These are phyloP conservation scores for Apis cerana DNA, from an alignment of 1,140 invertebrate genomes.

Conservation along the genomic window DNA sequence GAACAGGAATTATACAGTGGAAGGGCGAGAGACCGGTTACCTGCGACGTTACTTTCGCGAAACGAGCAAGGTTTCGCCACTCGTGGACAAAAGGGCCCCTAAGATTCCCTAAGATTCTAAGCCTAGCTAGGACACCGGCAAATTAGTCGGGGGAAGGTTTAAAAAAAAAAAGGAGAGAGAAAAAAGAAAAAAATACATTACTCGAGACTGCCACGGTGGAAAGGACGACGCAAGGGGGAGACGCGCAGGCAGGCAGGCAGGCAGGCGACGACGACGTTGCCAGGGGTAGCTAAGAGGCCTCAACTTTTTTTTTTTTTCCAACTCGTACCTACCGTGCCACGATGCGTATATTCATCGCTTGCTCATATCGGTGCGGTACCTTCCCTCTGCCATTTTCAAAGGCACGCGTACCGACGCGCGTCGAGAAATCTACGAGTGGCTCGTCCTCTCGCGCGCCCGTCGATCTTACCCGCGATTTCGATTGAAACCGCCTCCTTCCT, in stretches of 20 bases:
- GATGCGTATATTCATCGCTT: slow-evolving; percentile 16
- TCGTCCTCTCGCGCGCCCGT: slow-evolving; percentile 46
- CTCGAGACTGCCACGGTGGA: slow-evolving; percentile 34
- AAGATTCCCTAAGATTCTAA: neutral
- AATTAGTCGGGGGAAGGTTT: slow-evolving; percentile 26
- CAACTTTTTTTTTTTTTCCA: slow-evolving; percentile 23
- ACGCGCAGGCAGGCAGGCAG: neutral
- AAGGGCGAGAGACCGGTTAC: neutral
- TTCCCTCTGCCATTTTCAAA: slow-evolving; percentile 39
- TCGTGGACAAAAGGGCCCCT: neutral
- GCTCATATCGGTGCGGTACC: slow-evolving; percentile 33
- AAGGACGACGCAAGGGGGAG: slow-evolving; percentile 21
- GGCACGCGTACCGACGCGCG: slow-evolving; percentile 30
- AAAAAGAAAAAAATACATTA: slow-evolving; percentile 24
- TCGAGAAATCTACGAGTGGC: slow-evolving; percentile 27
- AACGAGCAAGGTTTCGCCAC: neutral
- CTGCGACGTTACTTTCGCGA: too few relatives aligned
- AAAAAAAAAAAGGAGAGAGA: neutral
- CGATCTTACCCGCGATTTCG: slow-evolving; percentile 35
- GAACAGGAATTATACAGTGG: neutral
- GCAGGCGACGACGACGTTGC: slow-evolving; percentile 21
- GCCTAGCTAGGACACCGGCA: neutral
- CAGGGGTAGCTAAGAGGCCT: slow-evolving; percentile 43
- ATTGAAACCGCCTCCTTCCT: neutral
- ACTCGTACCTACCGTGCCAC: neutral